Evolutionary conservation across 2,888 invertebrate genomes (phyloP).

Genomic region (Rutpela maculata): DNA sequence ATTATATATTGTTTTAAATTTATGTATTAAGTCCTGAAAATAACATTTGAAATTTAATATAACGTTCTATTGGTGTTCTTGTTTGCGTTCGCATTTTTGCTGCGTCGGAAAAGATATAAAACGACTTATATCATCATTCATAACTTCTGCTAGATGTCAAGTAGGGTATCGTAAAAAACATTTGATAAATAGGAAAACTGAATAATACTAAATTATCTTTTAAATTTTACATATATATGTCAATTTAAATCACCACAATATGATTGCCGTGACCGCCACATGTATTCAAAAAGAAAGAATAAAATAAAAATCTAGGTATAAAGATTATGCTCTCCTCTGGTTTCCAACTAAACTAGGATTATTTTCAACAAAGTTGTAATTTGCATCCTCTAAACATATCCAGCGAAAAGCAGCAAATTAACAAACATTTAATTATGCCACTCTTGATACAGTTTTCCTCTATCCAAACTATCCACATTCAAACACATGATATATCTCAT

Average conservation of each 20-base stretch:
- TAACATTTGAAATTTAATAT: neutral
- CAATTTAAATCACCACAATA: neutral
- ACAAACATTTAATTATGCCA: no score
- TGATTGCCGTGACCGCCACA: no score
- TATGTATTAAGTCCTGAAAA: neutral
- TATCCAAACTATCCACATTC: no score
- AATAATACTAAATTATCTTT: neutral
- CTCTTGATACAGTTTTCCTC: no score
- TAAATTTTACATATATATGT: neutral
- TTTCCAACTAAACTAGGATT: no score
- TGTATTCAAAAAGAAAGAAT: no score
- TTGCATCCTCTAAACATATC: no score
- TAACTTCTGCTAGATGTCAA: neutral
- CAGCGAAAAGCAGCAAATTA: no score
- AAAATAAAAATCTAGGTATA: no score
- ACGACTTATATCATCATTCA: neutral
- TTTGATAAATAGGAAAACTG: neutral
- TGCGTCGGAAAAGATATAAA: neutral
- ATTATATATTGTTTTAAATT: neutral
- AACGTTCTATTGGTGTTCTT: neutral
- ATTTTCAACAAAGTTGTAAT: no score
- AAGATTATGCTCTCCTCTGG: no score
- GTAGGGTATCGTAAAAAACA: neutral
- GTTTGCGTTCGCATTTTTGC: neutral
- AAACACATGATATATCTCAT: no score